phyloP scores from a whole-genome alignment of 2,113 vertebrate species.

The Poeciliopsis prolifica region DNA sequence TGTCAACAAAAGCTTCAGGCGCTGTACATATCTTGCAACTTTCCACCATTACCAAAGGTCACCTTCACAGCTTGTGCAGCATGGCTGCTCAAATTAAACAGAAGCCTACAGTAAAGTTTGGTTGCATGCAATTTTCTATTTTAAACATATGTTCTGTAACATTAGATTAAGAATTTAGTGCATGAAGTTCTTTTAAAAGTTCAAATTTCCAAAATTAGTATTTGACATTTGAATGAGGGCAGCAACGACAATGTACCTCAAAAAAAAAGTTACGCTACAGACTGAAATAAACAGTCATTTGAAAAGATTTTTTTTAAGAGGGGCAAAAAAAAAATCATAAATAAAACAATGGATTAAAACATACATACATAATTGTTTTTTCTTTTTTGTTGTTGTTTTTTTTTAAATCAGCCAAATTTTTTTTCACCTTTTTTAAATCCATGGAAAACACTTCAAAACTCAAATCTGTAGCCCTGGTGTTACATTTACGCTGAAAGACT shows the following conservation, averaged over 20 bases:
- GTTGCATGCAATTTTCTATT: neutral
- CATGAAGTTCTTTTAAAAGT: neutral
- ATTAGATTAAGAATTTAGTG: neutral
- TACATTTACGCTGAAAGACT: no score
- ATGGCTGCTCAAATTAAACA: conserved; percentile 53
- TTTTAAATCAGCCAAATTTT: no score
- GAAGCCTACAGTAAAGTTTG: neutral
- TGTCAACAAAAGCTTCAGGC: conserved; percentile 6
- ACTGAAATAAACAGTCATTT: neutral
- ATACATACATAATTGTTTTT: no score
- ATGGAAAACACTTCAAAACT: no score
- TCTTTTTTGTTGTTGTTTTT: no score
- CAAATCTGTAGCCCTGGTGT: no score
- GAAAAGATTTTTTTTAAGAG: neutral
- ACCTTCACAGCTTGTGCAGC: conserved; percentile 30
- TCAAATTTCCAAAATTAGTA: neutral
- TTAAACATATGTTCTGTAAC: conserved; percentile 14
- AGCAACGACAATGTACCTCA: neutral
- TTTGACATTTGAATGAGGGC: conserved; percentile 4
- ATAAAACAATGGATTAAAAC: no score
- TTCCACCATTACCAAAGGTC: conserved; percentile 60
- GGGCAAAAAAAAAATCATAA: no score
- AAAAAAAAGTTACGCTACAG: neutral
- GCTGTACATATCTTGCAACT: conserved; percentile 31
- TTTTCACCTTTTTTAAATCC: no score